Evolutionary conservation across 2,888 invertebrate genomes (phyloP), one percentile per base, ranked within the genome.

Genomic region (Drosophila ustulata): DNA sequence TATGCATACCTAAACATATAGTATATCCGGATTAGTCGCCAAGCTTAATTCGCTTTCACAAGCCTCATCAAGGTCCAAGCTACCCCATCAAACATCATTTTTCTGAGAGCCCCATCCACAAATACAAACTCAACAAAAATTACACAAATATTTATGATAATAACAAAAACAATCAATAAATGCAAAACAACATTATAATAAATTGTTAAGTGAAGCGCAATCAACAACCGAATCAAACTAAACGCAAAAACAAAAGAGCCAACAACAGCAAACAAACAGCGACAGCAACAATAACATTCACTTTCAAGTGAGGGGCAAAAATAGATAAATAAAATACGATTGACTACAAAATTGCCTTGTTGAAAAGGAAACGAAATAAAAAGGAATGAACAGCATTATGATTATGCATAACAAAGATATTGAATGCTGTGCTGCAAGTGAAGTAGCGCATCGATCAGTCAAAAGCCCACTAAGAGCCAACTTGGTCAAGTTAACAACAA

Each of bases 81-180:
- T 56, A 57, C 28, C 37, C 71, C 56, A 71, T 39, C 13, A 11
- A 58, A 58, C 30, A 39, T 57, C 30, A 64, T 18, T 4, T 41
- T 57, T 71, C 49, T 45, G 58, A 68, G 66, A 34, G 78, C 52
- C 56, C 52, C 56, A 61, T 43, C n/a, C n/a, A 46, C 45, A 25
- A 25, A 25, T 6, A 39, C 3, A 53, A n/a, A 39, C 30, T 11
- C 11, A 67, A 67, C 4, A 34, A 34, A 37, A 37, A 64, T 57
- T 66, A 66, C 45, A 74, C 72, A 79, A 79, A 88, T 75, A 78
- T 71, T 82, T 79, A 79, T 76, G 45, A 72, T 72, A 66, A 71
- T 71, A 88, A 69, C 64, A 68, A 67, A 82, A 69, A 88, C 83
- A 77, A 75, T 87, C 75, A 75, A 89, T 83, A 80, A 65, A 68